Base-by-base conservation (phyloP, 2,888 invertebrate species). In the Shargacucullia verbasci region DNA sequence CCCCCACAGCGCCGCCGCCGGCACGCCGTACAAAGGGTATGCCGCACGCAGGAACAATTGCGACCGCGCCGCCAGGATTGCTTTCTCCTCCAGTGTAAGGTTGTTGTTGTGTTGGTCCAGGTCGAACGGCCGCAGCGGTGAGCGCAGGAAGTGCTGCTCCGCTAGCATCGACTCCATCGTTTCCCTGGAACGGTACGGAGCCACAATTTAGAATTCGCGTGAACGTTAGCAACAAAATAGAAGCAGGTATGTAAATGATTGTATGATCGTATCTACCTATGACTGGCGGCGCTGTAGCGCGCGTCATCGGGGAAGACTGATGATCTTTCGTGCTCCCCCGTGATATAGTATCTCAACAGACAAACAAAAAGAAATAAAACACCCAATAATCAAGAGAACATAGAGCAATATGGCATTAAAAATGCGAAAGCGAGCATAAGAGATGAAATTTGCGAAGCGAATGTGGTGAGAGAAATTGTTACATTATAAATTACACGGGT, bases 131-230 rank as follows among this genome's bases (percentile, higher is more conserved):
- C 97, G 95, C 74, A 97, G 91, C 2, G 97, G 97, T 47, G 97
- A 96, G 44, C 97, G 96, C 68, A 97, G 94, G 78, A 97, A 96
- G 78, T 97, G 97, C 89, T 98, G 97, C 83, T 98, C 97, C 39
- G 97, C 97, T 79, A 98, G 88, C 96, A 98, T 97, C 50, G 96
- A 96, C 89, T 98, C 98, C 98, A 98, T 98, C 57, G 97, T 97
- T 92, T 98, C 98, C 91, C 98, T 97, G 96, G 74, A 92, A 94
- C 67, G 79, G 75, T 56, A 79, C 60, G 76, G 66, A 72, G 54
- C 11, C 50, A 59, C 15, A 64, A 55, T 76, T 74, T 65, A 78
- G 47, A 49, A 20, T 29, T 29, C 33, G 35, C 8, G 29, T 61
- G 59, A 46, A 44, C 37, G 20, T 50, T 39, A 13, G 37, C 29